Conservation (phyloP, 2,113 vertebrate genomes). For the Hippocampus barbouri region DNA sequence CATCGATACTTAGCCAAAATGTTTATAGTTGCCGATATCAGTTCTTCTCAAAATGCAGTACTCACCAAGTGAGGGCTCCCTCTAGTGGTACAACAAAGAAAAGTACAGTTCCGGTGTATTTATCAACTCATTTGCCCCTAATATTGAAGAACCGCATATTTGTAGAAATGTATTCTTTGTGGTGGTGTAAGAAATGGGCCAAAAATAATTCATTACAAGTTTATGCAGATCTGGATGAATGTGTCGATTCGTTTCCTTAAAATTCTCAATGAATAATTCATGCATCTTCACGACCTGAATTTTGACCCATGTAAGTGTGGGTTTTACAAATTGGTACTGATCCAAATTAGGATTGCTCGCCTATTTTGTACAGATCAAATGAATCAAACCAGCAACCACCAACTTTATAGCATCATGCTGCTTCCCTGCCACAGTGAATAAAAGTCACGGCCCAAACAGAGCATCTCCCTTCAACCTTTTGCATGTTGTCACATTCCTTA, state of each 20-base stretch:
- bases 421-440: constrained; percentile 71
- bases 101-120: too few species aligned
- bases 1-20: too few species aligned
- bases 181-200: background rate
- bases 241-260: background rate
- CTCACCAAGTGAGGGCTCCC: background rate
- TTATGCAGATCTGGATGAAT: background rate
- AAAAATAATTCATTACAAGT: background rate
- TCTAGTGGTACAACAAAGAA: background rate
- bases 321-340: background rate
- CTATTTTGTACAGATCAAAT: background rate
- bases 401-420: constrained; percentile 51
- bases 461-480: constrained; percentile 66
- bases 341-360: background rate
- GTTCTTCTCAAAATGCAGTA: background rate
- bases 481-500: constrained; percentile 71
- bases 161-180: background rate
- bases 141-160: too few species aligned
- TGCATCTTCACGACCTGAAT: background rate
- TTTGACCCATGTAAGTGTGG: background rate
- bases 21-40: too few species aligned
- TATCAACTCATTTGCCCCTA: too few species aligned
- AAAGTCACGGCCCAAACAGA: constrained; percentile 68
- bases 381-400: constrained; percentile 24
- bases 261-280: background rate